Evolutionary conservation across 2,113 vertebrate genomes (phyloP).

Genomic region (Spilogale gracilis): DNA sequence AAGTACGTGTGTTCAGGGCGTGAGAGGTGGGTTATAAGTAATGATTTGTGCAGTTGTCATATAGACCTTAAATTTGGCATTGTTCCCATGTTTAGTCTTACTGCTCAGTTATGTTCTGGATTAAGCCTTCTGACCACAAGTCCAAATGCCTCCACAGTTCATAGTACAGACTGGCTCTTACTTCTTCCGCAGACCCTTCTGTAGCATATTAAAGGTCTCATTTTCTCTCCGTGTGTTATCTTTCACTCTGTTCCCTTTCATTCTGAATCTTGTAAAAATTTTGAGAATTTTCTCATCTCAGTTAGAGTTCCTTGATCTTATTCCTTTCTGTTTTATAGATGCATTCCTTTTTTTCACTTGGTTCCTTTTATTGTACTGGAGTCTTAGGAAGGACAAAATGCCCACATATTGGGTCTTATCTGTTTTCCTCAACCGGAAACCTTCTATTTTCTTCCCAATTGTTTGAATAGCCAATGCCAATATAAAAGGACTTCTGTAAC

Average conservation of each 20-base stretch:
- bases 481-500: neutral
- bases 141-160: neutral
- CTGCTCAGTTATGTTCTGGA: neutral
- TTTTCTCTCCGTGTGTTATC: neutral
- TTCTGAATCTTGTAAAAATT: neutral
- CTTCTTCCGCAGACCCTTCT: neutral
- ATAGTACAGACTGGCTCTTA: neutral
- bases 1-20: neutral
- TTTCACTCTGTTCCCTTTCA: neutral
- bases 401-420: neutral
- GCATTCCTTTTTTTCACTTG: neutral
- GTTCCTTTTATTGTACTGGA: neutral
- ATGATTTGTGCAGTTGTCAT: neutral
- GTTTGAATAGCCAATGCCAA: neutral
- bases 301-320: neutral
- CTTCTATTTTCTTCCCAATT: neutral
- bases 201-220: neutral
- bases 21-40: neutral
- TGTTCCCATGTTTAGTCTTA: neutral
- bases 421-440: neutral
- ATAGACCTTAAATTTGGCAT: neutral
- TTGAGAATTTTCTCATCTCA: neutral
- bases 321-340: neutral
- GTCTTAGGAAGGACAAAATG: neutral
- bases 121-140: neutral